These are phyloP conservation scores for Goniozus legneri DNA, from an alignment of 1,140 invertebrate species.

Conservation along the genomic window DNA sequence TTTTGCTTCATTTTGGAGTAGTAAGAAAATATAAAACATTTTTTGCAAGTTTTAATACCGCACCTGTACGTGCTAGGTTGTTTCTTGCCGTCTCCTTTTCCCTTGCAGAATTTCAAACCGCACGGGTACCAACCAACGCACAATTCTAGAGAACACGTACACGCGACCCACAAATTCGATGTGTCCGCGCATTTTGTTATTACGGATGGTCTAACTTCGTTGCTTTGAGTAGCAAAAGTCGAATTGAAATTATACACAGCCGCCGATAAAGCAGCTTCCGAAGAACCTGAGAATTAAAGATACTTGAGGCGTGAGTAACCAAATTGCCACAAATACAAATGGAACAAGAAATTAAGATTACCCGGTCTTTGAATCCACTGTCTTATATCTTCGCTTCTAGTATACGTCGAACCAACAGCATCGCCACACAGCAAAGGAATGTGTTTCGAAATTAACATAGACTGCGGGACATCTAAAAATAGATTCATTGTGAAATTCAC, in stretches of 20 bases:
- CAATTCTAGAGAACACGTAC: slow-evolving; percentile 76
- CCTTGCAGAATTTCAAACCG: slow-evolving; percentile 90
- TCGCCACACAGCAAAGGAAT: slow-evolving; percentile 72
- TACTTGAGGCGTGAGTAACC: slow-evolving; percentile 16
- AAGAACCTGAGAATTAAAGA: slow-evolving; percentile 54
- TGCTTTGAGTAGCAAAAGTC: slow-evolving; percentile 32
- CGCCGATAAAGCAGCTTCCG: slow-evolving; percentile 56
- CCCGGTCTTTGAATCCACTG: slow-evolving; percentile 73
- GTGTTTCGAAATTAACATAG: slow-evolving; percentile 71
- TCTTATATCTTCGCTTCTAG: slow-evolving; percentile 73
- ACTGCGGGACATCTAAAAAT: slow-evolving; percentile 65
- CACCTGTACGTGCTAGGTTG: slow-evolving; percentile 72
- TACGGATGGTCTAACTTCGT: slow-evolving; percentile 32
- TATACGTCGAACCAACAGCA: slow-evolving; percentile 73
- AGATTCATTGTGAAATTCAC: slow-evolving; percentile 80
- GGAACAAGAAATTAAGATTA: slow-evolving; percentile 38
- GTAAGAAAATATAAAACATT: slow-evolving; percentile 83
- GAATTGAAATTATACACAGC: slow-evolving; percentile 60
- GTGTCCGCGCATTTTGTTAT: slow-evolving; percentile 61
- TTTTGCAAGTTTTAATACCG: slow-evolving; percentile 91
- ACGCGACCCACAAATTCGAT: slow-evolving; percentile 66
- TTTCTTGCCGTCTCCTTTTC: slow-evolving; percentile 62
- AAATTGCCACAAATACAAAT: slow-evolving; percentile 19
- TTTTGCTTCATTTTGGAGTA: slow-evolving; percentile 77
- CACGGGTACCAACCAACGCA: slow-evolving; percentile 87